phyloP scores from a whole-genome alignment of 2,888 invertebrate species.

The Magallana nippona region DNA sequence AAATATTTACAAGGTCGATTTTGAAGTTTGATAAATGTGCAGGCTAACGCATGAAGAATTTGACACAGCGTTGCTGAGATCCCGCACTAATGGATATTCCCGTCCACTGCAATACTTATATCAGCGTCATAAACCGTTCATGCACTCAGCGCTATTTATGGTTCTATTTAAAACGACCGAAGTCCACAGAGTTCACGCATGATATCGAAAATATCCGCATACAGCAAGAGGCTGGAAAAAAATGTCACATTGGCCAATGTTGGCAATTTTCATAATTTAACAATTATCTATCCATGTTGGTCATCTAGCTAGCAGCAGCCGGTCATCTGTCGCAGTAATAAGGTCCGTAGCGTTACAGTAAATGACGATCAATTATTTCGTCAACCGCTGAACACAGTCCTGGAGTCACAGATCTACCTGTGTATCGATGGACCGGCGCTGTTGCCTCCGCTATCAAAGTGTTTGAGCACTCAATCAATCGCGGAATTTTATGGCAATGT shows the following conservation, averaged over 20 bases:
- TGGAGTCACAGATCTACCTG: neutral
- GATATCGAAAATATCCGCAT: constrained; percentile 2
- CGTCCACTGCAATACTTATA: constrained; percentile 1
- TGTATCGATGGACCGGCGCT: neutral
- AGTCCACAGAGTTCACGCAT: constrained; percentile 12
- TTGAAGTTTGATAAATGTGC: constrained; percentile 33
- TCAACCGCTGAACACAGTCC: constrained; percentile 7
- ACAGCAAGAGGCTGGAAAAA: neutral
- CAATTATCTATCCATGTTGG: neutral
- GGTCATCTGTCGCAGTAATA: neutral
- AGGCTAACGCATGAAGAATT: constrained; percentile 18
- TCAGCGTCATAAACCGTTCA: neutral
- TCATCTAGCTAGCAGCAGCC: neutral
- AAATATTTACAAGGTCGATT: constrained; percentile 35
- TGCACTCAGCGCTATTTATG: neutral
- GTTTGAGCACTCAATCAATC: constrained; percentile 17
- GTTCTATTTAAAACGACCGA: neutral
- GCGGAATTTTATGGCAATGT: neutral
- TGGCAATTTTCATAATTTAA: neutral
- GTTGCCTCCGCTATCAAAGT: neutral
- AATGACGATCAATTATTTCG: constrained; percentile 3
- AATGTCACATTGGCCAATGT: neutral
- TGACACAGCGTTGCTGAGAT: neutral
- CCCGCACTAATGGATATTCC: constrained; percentile 2
- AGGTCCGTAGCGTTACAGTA: neutral